Evolutionary conservation across 2,797 vertebrate genomes (phyloP).

Genomic region (Sus cebifrons): DNA sequence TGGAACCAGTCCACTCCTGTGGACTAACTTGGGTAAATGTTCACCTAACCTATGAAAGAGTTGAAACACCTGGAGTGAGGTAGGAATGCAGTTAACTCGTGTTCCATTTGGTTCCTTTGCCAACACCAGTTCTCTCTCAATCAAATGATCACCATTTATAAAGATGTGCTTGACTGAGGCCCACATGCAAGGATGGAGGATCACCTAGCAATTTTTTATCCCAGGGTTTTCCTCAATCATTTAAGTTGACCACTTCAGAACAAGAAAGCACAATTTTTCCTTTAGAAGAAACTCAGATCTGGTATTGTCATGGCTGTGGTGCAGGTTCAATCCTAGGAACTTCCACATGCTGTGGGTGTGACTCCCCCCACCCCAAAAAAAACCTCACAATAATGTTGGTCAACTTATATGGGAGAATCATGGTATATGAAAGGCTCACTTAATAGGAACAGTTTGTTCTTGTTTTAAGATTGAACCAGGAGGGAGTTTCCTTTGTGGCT

Average conservation of each 20-base stretch:
- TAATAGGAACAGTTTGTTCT: conserved; percentile 86
- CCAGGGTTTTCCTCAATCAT: background rate
- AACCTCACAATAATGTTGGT: conserved; percentile 77
- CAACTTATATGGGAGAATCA: conserved; percentile 82
- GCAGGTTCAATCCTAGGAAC: no score
- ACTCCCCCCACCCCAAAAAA: no score
- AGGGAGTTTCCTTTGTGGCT: no score
- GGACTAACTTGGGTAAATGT: background rate
- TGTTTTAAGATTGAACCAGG: conserved; percentile 77
- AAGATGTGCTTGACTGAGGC: background rate
- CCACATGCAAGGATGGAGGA: no score
- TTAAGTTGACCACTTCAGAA: background rate
- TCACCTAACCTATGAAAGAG: background rate
- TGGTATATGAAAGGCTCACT: conserved; percentile 84
- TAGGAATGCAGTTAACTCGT: background rate
- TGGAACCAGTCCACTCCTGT: background rate
- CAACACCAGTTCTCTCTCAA: background rate
- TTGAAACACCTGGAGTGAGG: background rate
- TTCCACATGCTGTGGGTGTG: no score
- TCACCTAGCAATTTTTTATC: background rate
- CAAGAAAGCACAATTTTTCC: background rate
- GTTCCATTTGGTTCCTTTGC: background rate
- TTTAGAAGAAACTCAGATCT: conserved; percentile 40
- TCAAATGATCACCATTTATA: background rate
- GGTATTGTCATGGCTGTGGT: no score